Evolutionary conservation across 2,888 invertebrate genomes (phyloP).

Genomic region (Heteromurus nitidus): DNA sequence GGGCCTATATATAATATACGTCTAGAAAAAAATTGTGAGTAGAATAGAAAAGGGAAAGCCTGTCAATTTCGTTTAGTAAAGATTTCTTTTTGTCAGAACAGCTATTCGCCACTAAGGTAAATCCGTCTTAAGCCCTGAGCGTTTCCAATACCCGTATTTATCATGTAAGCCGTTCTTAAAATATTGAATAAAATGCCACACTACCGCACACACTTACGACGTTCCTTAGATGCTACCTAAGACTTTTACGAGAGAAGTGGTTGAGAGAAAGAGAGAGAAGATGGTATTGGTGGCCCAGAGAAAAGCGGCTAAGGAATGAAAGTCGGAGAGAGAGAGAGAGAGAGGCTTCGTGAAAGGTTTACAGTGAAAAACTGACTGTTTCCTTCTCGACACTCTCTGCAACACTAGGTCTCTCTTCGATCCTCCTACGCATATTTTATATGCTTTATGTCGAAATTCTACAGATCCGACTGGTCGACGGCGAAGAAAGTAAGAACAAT

Average conservation of each 20-base stretch:
- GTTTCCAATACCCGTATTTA: slow-evolving; percentile 38
- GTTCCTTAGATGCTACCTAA: slow-evolving; percentile 11
- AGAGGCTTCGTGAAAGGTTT: slow-evolving; percentile 20
- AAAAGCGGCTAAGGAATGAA: neutral
- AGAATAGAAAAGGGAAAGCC: no score
- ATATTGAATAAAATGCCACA: slow-evolving; percentile 43
- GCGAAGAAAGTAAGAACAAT: slow-evolving; percentile 41
- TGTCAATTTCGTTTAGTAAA: slow-evolving; percentile 38
- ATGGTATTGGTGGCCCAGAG: neutral
- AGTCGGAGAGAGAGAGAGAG: neutral
- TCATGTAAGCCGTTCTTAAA: slow-evolving; percentile 46
- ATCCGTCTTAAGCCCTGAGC: slow-evolving; percentile 31
- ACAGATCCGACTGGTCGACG: slow-evolving; percentile 30
- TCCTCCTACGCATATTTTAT: slow-evolving; percentile 60
- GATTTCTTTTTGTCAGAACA: slow-evolving; percentile 16
- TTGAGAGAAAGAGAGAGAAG: no score
- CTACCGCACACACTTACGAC: slow-evolving; percentile 27
- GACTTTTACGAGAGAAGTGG: neutral
- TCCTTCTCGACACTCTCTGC: slow-evolving; percentile 54
- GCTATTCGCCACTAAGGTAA: slow-evolving; percentile 12
- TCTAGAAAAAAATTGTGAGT: no score
- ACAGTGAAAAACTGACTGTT: slow-evolving; percentile 58
- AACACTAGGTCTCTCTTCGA: slow-evolving; percentile 41
- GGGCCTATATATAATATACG: no score
- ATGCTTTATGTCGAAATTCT: neutral